These are phyloP conservation scores for Eilema griseolum DNA, from an alignment of 2,888 invertebrate genomes.

Conservation along the genomic window DNA sequence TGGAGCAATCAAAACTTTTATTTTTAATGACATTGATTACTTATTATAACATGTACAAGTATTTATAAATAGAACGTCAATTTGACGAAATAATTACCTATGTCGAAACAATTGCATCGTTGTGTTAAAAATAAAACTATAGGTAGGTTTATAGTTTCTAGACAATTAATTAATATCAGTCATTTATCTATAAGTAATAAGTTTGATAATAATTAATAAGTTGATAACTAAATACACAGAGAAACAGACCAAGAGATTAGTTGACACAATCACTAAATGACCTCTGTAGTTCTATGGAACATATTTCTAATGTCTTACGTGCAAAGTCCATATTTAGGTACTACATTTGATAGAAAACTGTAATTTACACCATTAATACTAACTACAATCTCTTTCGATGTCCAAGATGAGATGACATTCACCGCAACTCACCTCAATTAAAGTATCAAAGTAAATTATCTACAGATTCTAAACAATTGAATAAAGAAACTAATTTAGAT, in stretches of 20 bases:
- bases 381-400: neutral
- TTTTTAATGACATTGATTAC: constrained; percentile 7
- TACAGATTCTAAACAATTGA: neutral
- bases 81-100: constrained; percentile 8
- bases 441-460: neutral
- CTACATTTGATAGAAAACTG: neutral
- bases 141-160: neutral
- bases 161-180: neutral
- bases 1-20: neutral
- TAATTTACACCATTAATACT: neutral
- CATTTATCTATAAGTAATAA: no score
- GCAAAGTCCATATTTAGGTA: neutral
- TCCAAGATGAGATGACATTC: neutral
- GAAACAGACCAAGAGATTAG: neutral
- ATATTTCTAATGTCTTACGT: neutral
- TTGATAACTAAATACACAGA: neutral
- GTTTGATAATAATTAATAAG: neutral
- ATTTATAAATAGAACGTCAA: constrained; percentile 10
- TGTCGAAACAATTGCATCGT: constrained; percentile 11
- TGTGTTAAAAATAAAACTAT: neutral
- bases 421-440: neutral
- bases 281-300: neutral
- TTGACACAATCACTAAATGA: neutral
- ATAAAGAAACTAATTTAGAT: constrained; percentile 24
- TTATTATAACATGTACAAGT: neutral